phyloP scores from a whole-genome alignment of 2,888 invertebrate genomes.

The Microplitis manilae region DNA sequence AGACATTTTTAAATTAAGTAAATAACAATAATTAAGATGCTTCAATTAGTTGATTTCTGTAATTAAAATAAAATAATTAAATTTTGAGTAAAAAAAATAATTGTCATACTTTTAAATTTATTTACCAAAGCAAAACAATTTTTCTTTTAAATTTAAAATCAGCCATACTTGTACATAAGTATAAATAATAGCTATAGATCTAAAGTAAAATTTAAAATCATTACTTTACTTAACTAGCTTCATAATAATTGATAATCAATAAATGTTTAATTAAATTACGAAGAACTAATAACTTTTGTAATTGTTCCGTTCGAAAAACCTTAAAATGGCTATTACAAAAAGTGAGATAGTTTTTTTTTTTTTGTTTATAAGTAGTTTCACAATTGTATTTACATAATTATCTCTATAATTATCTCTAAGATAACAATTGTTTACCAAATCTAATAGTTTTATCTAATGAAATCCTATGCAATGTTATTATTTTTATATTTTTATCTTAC shows the following conservation, averaged over 20 bases:
- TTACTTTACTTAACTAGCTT: background rate
- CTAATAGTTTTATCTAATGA: conserved; percentile 10
- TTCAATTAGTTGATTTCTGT: background rate
- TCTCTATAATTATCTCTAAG: background rate
- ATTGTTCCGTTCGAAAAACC: background rate
- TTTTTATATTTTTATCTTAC: conserved; percentile 3
- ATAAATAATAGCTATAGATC: background rate
- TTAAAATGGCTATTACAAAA: background rate
- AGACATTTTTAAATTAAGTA: too few species aligned
- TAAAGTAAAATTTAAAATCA: background rate
- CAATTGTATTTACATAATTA: conserved; percentile 26
- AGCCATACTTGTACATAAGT: background rate
- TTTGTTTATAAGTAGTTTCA: conserved; percentile 5
- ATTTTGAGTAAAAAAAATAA: background rate
- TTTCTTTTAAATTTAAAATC: background rate
- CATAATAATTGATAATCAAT: background rate
- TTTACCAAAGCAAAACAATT: background rate
- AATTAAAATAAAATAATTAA: background rate
- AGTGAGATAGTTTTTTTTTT: background rate
- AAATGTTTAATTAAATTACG: background rate
- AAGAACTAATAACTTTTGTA: background rate
- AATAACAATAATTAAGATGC: background rate
- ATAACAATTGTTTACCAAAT: conserved; percentile 29
- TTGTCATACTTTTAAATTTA: background rate
- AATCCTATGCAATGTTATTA: conserved; percentile 9